phyloP scores from a whole-genome alignment of 1,140 invertebrate genomes.

The Xylocopa sonorina region DNA sequence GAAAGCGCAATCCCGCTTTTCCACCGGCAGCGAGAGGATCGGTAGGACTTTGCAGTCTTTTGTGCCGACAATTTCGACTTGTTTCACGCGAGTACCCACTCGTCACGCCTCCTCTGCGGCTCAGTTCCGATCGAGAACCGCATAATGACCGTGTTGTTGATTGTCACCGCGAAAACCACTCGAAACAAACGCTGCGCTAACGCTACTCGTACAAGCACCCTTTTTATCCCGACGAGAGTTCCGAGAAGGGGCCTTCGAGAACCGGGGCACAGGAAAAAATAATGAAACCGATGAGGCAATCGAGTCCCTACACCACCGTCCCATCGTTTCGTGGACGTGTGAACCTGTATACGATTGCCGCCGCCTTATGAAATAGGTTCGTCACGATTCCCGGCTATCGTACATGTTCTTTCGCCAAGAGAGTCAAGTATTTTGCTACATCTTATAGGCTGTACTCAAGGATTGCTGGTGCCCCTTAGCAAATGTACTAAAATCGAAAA shows the following conservation, averaged over 20 bases:
- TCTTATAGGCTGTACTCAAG: too few species aligned
- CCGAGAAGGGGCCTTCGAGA: slow-evolving; percentile 7
- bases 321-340: neutral
- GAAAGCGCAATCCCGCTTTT: slow-evolving; percentile 33
- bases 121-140: neutral
- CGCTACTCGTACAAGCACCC: neutral
- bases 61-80: slow-evolving; percentile 20
- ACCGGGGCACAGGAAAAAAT: neutral
- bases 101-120: neutral
- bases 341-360: neutral
- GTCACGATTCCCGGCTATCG: neutral
- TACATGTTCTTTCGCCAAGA: too few species aligned
- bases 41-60: slow-evolving; percentile 16
- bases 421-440: too few species aligned
- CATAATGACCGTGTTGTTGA: slow-evolving; percentile 18
- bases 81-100: slow-evolving; percentile 13
- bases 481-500: too few species aligned
- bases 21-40: neutral
- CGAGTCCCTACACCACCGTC: neutral
- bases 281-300: slow-evolving; percentile 17
- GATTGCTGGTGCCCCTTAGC: too few species aligned
- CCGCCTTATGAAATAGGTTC: neutral
- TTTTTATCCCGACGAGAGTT: neutral
- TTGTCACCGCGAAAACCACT: slow-evolving; percentile 19
- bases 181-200: neutral